Conservation (phyloP, 2,888 invertebrate genomes). For the Oscheius sp. region DNA sequence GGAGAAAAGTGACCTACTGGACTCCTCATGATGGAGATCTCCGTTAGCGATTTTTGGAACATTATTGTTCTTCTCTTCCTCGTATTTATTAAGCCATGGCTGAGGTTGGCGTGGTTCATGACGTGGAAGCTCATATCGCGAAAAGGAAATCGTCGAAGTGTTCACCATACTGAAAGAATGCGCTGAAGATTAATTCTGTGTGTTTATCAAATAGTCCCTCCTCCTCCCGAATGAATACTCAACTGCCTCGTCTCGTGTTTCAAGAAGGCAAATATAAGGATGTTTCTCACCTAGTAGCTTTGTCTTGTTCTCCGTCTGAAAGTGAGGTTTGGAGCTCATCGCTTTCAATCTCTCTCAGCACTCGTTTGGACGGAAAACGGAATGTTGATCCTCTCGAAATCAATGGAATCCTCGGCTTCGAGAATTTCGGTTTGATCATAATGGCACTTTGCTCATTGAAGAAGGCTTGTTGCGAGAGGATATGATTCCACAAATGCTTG, state of each 20-base stretch:
- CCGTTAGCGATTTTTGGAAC: neutral
- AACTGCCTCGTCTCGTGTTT: no score
- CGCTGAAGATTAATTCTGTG: no score
- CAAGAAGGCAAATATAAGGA: no score
- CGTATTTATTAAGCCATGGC: conserved; percentile 38
- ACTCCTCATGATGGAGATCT: neutral
- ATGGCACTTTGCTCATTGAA: conserved; percentile 77
- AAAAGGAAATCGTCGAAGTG: conserved; percentile 33
- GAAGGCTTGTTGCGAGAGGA: conserved; percentile 95
- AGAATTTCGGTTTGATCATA: conserved; percentile 61
- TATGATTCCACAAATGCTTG: conserved; percentile 95
- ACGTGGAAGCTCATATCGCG: conserved; percentile 45
- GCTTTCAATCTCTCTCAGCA: conserved; percentile 61
- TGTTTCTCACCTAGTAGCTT: no score
- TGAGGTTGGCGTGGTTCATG: conserved; percentile 52
- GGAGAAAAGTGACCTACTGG: neutral
- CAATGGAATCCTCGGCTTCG: conserved; percentile 62
- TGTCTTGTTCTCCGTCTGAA: conserved; percentile 4
- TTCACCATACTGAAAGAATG: conserved; percentile 20
- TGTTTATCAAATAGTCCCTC: no score
- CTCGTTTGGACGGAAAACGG: conserved; percentile 62
- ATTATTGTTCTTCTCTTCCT: neutral
- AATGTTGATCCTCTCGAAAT: conserved; percentile 65
- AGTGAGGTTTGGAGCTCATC: neutral
- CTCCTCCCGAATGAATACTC: no score